Base-by-base conservation (phyloP, 2,113 vertebrate species). In the Corythaixoides concolor region DNA sequence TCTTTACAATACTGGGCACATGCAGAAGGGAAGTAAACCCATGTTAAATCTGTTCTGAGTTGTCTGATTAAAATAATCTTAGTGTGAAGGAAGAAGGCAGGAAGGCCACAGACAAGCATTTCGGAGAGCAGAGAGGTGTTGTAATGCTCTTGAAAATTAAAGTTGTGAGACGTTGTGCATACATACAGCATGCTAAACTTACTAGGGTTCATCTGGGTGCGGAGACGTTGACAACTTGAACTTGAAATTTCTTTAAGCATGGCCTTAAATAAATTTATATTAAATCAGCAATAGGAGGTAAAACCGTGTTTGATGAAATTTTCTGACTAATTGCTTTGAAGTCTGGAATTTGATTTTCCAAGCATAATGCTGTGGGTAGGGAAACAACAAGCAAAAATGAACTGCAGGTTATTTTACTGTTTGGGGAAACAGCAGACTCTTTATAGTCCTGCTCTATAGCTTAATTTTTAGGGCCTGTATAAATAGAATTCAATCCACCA, bases 401-500 rank as follows among this genome's bases (percentile, higher is more conserved):
- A 69, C 53, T 83, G 75, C 82, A 67, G 93, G 74, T 95, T 96
- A n/a, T 93, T 97, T 95, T 92, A 58, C 56, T 90, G 59, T 76
- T 93, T 12, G 1, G 41, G 77, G 63, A 96, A 66, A 77, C 53
- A 95, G 63, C 30, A 75, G 35, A 81, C 83, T 96, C 68, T 96
- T 97, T 91, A 88, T 92, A 89, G 69, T 73, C 89, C 92, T 95
- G 28, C 62, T 88, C 30, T 68, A 23, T 86, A 94, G 88, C 96
- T 97, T 89, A 81, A 35, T 73, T 95, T 94, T 97, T 94, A 97
- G 84, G 52, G 53, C 84, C 82, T 30, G 64, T 74, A 77, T 96
- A 97, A 96, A 95, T 89, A 94, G 96, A 94, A 94, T 92, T 75
- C 85, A 87, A 74, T 93, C 79, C 56, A 88, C 79, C 78, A 62